Conservation (phyloP, 2,113 vertebrate species). For the Riparia riparia region DNA sequence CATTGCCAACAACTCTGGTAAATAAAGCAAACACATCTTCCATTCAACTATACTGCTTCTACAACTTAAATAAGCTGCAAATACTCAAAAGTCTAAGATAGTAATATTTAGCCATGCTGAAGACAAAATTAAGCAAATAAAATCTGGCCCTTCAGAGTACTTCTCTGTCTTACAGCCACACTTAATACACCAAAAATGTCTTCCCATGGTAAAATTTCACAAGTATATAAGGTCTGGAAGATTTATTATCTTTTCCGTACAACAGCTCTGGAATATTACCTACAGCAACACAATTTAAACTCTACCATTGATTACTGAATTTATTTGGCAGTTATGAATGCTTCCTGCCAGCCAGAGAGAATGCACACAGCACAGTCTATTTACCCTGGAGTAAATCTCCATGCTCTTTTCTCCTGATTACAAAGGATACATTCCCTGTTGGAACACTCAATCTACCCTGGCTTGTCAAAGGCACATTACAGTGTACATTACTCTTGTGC, state of each 20-base stretch:
- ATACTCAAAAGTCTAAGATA: not conserved
- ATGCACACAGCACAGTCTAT: not conserved
- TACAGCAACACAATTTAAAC: not conserved
- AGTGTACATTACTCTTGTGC: not conserved
- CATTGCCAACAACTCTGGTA: not conserved
- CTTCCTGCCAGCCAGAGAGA: not conserved
- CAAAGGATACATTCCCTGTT: not conserved
- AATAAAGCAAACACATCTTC: not conserved
- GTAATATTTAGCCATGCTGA: not conserved
- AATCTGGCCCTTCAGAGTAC: not conserved
- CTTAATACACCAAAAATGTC: not conserved
- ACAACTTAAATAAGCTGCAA: not conserved
- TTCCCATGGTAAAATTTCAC: not conserved
- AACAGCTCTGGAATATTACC: not conserved
- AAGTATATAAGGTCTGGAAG: not conserved
- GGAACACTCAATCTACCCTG: not conserved
- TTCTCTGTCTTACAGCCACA: not conserved
- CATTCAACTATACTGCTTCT: not conserved
- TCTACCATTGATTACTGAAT: not conserved
- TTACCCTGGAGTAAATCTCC: not conserved
- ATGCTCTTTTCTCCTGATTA: not conserved
- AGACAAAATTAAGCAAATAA: not conserved
- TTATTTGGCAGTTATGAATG: conserved; percentile 2
- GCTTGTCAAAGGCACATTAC: not conserved
- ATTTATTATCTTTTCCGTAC: not conserved